Percentiles rank a stretch among this genome's conserved stretches.
These are phyloP conservation scores for Dolichoris vasculosae DNA, from an alignment of 1,140 invertebrate genomes.

Conservation along the genomic window DNA sequence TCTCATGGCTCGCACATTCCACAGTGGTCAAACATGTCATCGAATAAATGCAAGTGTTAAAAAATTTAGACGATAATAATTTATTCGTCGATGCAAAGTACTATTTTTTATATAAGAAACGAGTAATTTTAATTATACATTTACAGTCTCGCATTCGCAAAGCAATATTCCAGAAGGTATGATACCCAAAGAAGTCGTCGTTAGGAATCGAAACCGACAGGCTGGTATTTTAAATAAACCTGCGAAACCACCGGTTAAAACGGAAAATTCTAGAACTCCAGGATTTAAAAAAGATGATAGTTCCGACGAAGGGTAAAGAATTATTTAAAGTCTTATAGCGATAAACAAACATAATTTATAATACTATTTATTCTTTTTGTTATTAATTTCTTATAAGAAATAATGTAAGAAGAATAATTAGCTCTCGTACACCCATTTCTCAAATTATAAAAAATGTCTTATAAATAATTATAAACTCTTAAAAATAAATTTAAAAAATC, in stretches of 20 bases:
- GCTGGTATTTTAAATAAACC: slow-evolving; percentile 55
- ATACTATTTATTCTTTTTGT: neutral
- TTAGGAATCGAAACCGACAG: slow-evolving; percentile 68
- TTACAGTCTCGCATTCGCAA: slow-evolving; percentile 67
- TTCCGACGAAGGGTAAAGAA: slow-evolving; percentile 74
- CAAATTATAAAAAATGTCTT: too few relatives aligned
- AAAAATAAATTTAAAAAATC: too few relatives aligned
- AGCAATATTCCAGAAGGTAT: slow-evolving; percentile 71
- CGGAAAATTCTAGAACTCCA: slow-evolving; percentile 41
- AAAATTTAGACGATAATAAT: too few relatives aligned
- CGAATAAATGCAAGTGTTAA: slow-evolving; percentile 52
- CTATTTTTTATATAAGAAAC: too few relatives aligned
- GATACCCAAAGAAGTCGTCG: slow-evolving; percentile 72
- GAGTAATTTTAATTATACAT: neutral
- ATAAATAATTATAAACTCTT: too few relatives aligned
- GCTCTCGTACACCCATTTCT: too few relatives aligned
- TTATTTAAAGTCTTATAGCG: neutral
- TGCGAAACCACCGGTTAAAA: slow-evolving; percentile 46
- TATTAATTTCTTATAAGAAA: slow-evolving; percentile 1
- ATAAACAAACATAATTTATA: slow-evolving; percentile 9
- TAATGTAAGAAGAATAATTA: too few relatives aligned
- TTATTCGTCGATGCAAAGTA: too few relatives aligned
- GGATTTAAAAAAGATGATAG: slow-evolving; percentile 61
- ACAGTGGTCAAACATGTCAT: slow-evolving; percentile 58
- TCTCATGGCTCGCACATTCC: slow-evolving; percentile 59